Percentiles rank a stretch among this genome's conserved stretches.
phyloP scores from a whole-genome alignment of 2,113 vertebrate species.

The Phaethon lepturus region DNA sequence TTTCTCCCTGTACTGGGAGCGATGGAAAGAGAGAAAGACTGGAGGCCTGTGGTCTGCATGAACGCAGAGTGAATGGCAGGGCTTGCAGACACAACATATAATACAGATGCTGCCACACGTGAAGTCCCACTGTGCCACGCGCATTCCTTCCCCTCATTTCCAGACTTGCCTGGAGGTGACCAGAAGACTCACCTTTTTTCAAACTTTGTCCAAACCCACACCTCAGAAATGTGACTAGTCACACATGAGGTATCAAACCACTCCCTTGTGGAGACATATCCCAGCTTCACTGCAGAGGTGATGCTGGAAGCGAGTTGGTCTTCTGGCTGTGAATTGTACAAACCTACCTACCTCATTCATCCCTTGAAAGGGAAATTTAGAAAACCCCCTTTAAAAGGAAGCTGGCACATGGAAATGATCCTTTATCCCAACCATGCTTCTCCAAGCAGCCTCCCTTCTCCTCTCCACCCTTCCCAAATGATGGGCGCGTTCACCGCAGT shows the following conservation, averaged over 20 bases:
- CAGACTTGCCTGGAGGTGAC: not conserved
- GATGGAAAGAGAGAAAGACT: not conserved
- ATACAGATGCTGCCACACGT: not conserved
- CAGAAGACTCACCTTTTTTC: not conserved
- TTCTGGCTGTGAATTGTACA: not conserved
- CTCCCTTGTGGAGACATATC: not conserved
- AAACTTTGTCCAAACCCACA: not conserved
- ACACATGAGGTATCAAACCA: not conserved
- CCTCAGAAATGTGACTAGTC: not conserved
- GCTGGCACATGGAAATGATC: not conserved
- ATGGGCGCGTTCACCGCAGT: rapidly evolving
- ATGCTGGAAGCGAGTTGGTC: not conserved
- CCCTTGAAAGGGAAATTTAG: not conserved
- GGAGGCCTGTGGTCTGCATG: not conserved
- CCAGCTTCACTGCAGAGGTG: not conserved
- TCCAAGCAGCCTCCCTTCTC: not conserved
- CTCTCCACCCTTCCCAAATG: not conserved
- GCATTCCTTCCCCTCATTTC: not conserved
- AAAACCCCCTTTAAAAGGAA: not conserved
- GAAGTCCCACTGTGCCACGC: rapidly evolving
- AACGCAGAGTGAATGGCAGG: not conserved
- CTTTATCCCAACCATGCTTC: not conserved
- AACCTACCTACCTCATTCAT: not conserved
- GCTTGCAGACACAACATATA: not conserved
- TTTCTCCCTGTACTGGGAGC: not conserved